Evolutionary conservation across 2,888 invertebrate species (phyloP).

Genomic region (Drosophila rellima): DNA sequence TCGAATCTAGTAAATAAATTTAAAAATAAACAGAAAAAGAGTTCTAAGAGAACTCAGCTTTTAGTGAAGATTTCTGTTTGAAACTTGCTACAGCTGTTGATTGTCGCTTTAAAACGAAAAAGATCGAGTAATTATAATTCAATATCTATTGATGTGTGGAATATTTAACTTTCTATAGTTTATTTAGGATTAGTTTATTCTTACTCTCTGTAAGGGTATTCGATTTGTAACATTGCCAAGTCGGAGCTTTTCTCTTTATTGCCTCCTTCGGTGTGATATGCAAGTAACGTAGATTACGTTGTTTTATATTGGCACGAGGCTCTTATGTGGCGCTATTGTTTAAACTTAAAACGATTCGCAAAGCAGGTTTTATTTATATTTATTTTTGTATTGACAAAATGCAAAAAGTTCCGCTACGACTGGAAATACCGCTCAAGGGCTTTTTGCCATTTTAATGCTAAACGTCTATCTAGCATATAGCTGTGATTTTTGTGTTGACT

Average conservation of each 20-base stretch:
- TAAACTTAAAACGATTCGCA: slow-evolving; percentile 20
- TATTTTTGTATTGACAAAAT: slow-evolving; percentile 6
- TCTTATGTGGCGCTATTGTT: slow-evolving; percentile 29
- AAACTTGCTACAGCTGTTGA: background rate
- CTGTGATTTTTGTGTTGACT: slow-evolving; percentile 7
- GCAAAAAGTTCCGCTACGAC: slow-evolving; percentile 15
- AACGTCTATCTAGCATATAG: slow-evolving; percentile 18
- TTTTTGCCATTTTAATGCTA: slow-evolving; percentile 25
- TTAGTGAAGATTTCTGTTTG: background rate
- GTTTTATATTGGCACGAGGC: background rate
- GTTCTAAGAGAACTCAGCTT: background rate
- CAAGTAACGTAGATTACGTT: background rate
- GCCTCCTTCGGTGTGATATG: background rate
- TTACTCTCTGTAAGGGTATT: background rate
- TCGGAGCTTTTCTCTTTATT: background rate
- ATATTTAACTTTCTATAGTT: background rate
- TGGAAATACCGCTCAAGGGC: slow-evolving; percentile 29
- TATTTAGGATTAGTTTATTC: background rate
- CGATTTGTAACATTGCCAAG: no score
- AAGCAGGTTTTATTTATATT: slow-evolving; percentile 30
- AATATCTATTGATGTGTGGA: no score
- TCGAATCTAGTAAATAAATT: background rate
- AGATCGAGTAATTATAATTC: no score
- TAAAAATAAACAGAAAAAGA: background rate
- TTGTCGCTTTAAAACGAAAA: no score